Base-by-base conservation (phyloP, 2,797 vertebrate species). In the Loris lydekkerianus region DNA sequence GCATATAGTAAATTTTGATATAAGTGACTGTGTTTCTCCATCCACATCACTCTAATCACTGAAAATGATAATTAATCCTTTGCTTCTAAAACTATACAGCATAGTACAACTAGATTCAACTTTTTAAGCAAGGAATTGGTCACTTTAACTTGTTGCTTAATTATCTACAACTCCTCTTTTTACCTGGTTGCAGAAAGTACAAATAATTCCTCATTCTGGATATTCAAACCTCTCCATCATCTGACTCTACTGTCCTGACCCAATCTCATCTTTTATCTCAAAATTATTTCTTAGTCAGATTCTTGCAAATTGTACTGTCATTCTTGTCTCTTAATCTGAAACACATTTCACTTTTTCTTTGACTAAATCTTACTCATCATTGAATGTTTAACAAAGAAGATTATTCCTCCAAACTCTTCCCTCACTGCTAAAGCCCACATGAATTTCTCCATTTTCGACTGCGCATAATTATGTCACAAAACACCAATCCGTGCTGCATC, bases 1-100 rank as follows among this genome's bases (percentile, higher is more conserved):
- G 7, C 27, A 85, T n/a, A 77, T n/a, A 69, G 7, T 92, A 56
- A 89, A 43, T n/a, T 83, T 73, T 92, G 43, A 81, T 63, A 9
- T 92, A 81, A 82, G 40, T 94, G 80, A 53, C 9, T 84, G 2
- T 31, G 29, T 85, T 84, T 95, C 58, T 89, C 25, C n/a, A 86
- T 81, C 53, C 27, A 63, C 34, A 5, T 82, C 13, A 43, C 13
- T 43, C 6, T 69, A 37, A 13, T 84, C 13, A 80, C 21, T 3
- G 0, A 65, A 65, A 91, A 34, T 95, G 21, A 86, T 40, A 83
- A 29, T 85, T 53, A 72, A 18, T 82, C 7, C 21, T 49, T 96
- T 94, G 29, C 17, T 21, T 85, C 18, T 81, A 70, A 92, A 78
- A 78, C 29, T 53, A 14, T 9, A 70, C 3, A 93, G 46, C n/a